A percentile compares a stretch with the other conserved stretches of the same genome.
phyloP scores from a whole-genome alignment of 2,113 vertebrate genomes.

The Podilymbus podiceps region DNA sequence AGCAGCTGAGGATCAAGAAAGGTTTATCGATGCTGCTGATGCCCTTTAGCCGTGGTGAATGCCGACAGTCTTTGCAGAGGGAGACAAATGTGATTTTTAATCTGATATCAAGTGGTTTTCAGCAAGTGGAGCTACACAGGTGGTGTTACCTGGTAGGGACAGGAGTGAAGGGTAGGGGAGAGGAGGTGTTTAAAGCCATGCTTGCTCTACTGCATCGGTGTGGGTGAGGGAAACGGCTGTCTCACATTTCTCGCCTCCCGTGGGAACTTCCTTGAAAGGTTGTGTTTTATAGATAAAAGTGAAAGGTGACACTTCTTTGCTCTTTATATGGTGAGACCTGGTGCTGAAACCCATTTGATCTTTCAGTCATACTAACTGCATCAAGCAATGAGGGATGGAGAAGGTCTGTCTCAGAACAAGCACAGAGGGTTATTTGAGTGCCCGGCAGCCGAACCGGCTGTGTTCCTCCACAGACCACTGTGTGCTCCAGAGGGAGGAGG shows the following conservation, averaged over 20 bases:
- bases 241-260: not conserved
- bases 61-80: not conserved
- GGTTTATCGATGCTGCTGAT: not conserved
- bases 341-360: not conserved
- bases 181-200: not conserved
- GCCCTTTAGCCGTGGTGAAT: not conserved
- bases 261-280: not conserved
- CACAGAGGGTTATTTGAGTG: not conserved
- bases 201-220: not conserved
- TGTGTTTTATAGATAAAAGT: not conserved
- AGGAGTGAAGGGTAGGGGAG: not conserved
- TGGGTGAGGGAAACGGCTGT: not conserved
- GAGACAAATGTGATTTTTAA: not conserved
- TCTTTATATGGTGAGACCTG: not conserved
- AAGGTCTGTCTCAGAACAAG: not conserved
- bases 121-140: not conserved
- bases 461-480: not conserved
- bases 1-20: not conserved
- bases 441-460: not conserved
- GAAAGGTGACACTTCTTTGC: not conserved
- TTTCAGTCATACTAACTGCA: not conserved
- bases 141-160: not conserved
- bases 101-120: not conserved
- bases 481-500: not conserved
- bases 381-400: not conserved